Conservation (phyloP, 2,888 invertebrate genomes). For the Stenodema calcarata region DNA sequence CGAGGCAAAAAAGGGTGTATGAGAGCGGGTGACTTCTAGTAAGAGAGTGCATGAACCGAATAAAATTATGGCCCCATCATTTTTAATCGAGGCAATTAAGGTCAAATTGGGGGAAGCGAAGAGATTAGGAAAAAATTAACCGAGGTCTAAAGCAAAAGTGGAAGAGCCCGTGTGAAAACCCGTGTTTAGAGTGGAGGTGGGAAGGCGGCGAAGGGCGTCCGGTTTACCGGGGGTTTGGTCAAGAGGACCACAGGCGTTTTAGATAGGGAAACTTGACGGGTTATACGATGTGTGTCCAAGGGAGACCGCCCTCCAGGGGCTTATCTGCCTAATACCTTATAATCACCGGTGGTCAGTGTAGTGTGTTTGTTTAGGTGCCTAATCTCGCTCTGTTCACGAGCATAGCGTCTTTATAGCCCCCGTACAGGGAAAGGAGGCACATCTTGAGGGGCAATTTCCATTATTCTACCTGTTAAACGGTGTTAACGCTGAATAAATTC, state of each 20-base stretch:
- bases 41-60: not conserved
- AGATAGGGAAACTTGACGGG: slow-evolving; percentile 44
- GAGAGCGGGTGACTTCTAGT: not conserved
- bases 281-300: slow-evolving; percentile 49
- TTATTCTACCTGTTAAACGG: not conserved
- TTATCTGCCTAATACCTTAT: slow-evolving; percentile 42
- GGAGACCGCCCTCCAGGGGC: not conserved
- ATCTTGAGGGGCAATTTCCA: slow-evolving; percentile 26
- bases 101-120: slow-evolving; percentile 29
- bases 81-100: slow-evolving; percentile 45
- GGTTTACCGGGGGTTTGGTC: slow-evolving; percentile 29
- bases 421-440: not conserved
- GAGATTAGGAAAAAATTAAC: slow-evolving; percentile 28
- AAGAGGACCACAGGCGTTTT: slow-evolving; percentile 33
- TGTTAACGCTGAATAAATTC: not conserved
- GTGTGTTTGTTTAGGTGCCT: slow-evolving; percentile 28
- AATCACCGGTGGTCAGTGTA: slow-evolving; percentile 18
- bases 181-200: not conserved
- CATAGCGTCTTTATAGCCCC: slow-evolving; percentile 42
- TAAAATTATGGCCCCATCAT: slow-evolving; percentile 43
- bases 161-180: not conserved
- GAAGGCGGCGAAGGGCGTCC: not conserved
- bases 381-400: slow-evolving; percentile 36
- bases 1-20: not conserved
- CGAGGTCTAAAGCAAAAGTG: not conserved